Conservation (phyloP, 2,888 invertebrate species). For the Dynastes tityus region DNA sequence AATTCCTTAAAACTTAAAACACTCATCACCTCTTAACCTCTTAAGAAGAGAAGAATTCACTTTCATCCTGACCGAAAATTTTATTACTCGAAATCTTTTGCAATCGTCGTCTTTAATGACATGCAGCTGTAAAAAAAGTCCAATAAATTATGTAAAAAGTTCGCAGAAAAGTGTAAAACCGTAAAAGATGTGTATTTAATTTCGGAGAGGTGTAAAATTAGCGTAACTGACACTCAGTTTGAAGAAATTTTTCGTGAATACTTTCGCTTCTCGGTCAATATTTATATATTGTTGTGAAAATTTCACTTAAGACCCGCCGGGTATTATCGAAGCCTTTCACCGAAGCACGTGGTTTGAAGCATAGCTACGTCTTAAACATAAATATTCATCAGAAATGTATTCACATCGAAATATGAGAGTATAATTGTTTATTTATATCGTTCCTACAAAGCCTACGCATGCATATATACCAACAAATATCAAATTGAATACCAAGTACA, state of each 20-base stretch:
- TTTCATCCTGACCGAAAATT: background rate
- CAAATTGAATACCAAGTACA: background rate
- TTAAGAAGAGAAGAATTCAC: background rate
- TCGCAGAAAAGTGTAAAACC: conserved; percentile 7
- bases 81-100: background rate
- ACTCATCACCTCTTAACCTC: too few relatives aligned
- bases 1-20: too few relatives aligned
- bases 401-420: too few relatives aligned
- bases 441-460: background rate
- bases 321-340: conserved; percentile 35
- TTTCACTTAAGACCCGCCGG: conserved; percentile 26
- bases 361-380: conserved; percentile 6
- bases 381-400: conserved; percentile 4
- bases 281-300: conserved; percentile 33
- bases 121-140: background rate
- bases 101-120: background rate
- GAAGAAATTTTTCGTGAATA: conserved; percentile 27
- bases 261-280: conserved; percentile 38
- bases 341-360: conserved; percentile 21
- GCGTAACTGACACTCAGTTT: conserved; percentile 8
- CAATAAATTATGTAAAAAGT: conserved; percentile 26
- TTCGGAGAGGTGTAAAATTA: conserved; percentile 5
- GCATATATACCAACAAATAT: background rate
- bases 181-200: background rate
- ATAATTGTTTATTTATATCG: too few relatives aligned